phyloP scores from a whole-genome alignment of 2,888 invertebrate genomes.

The Drosophila neotestacea region DNA sequence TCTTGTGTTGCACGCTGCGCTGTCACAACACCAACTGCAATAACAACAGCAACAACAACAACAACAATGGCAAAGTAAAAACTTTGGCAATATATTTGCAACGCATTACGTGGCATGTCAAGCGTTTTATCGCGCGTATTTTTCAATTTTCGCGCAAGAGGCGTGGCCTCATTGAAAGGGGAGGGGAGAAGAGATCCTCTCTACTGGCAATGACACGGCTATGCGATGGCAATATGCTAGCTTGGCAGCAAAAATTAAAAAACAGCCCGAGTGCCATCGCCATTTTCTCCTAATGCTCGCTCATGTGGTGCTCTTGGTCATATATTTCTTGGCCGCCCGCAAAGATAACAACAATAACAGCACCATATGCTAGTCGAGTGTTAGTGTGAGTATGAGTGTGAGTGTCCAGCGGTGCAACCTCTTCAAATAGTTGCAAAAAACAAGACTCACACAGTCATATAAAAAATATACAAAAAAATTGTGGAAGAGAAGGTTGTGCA shows the following conservation, averaged over 20 bases:
- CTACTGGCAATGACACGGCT: conserved; percentile 51
- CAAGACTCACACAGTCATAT: not conserved
- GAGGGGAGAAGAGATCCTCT: not conserved
- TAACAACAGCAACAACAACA: conserved; percentile 29
- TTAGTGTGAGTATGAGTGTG: conserved; percentile 4
- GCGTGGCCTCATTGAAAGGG: conserved; percentile 25
- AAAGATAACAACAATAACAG: conserved; percentile 63
- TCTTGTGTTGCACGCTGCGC: conserved; percentile 60
- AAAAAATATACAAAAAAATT: conserved; percentile 26
- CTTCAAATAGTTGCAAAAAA: conserved; percentile 57
- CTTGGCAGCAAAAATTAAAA: conserved; percentile 60
- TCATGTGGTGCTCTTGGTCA: conserved; percentile 64
- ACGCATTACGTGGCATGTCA: conserved; percentile 81
- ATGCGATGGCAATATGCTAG: conserved; percentile 56
- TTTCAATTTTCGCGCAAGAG: conserved; percentile 70
- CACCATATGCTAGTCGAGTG: conserved; percentile 48
- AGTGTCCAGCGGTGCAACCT: conserved; percentile 70
- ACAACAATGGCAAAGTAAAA: conserved; percentile 49
- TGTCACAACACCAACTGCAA: conserved; percentile 65
- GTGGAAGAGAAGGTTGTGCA: conserved; percentile 5
- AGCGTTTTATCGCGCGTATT: conserved; percentile 81
- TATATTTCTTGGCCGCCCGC: conserved; percentile 75
- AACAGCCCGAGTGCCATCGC: conserved; percentile 41
- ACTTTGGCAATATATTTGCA: conserved; percentile 80
- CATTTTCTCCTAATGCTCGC: conserved; percentile 64